phyloP scores from a whole-genome alignment of 2,888 invertebrate genomes.

The Chironomus riparius region DNA sequence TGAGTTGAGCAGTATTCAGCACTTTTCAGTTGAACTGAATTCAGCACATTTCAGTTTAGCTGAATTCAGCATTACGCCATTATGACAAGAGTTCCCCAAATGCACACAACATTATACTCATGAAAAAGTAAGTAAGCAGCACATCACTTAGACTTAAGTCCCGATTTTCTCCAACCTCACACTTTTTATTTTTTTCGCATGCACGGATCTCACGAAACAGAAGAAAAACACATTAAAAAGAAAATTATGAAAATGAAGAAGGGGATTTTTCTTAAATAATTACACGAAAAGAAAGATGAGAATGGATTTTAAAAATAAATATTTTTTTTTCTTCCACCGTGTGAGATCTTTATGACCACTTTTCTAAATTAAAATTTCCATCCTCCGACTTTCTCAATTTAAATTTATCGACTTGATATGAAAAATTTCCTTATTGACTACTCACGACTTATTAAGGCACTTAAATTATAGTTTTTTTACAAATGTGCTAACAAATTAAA shows the following conservation, averaged over 20 bases:
- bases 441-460: too few species aligned
- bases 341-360: neutral
- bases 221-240: neutral
- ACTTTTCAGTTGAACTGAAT: too few species aligned
- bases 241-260: neutral
- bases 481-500: neutral
- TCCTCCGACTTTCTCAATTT: neutral
- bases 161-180: neutral
- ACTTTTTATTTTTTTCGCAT: neutral
- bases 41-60: too few species aligned
- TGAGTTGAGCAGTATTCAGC: too few species aligned
- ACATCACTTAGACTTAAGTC: too few species aligned
- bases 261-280: neutral
- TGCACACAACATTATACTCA: too few species aligned
- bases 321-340: neutral
- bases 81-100: too few species aligned
- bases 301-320: constrained; percentile 10
- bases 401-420: neutral
- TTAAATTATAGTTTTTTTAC: neutral
- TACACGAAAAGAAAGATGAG: neutral
- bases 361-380: neutral
- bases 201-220: neutral
- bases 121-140: too few species aligned
- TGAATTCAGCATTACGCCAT: too few species aligned
- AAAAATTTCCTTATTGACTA: neutral